Evolutionary conservation across 2,888 invertebrate species (phyloP).

Genomic region (Julus scandinavius): DNA sequence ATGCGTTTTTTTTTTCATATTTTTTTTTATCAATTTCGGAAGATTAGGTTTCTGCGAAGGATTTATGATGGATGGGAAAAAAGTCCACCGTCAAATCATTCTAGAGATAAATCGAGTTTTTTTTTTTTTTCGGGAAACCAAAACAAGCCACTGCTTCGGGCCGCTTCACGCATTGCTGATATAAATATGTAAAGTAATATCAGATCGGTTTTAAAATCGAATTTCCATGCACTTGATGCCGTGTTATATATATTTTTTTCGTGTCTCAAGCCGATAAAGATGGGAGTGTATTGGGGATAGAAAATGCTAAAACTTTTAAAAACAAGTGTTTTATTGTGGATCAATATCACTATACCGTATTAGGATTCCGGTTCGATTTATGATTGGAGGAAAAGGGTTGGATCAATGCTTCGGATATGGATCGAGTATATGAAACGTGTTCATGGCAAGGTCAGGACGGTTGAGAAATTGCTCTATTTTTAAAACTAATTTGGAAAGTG

Average conservation of each 20-base stretch:
- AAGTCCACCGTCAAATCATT: constrained; percentile 35
- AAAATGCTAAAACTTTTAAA: constrained; percentile 5
- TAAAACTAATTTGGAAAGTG: background rate
- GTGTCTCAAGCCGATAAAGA: background rate
- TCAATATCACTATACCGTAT: constrained; percentile 10
- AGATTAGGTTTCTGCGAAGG: constrained; percentile 29
- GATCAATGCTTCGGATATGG: background rate
- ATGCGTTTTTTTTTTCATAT: no score
- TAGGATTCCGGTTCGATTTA: constrained; percentile 1
- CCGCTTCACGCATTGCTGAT: constrained; percentile 18
- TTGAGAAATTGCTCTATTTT: constrained; percentile 14
- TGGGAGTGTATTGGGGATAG: background rate
- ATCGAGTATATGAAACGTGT: background rate
- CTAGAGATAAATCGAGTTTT: constrained; percentile 28
- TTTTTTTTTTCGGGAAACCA: background rate
- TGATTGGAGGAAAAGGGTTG: constrained; percentile 33
- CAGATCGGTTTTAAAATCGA: constrained; percentile 48
- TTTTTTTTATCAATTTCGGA: constrained; percentile 29
- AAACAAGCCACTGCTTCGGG: constrained; percentile 30
- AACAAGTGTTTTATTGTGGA: constrained; percentile 30
- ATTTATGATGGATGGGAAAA: constrained; percentile 29
- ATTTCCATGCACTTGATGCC: constrained; percentile 10
- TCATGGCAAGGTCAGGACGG: background rate
- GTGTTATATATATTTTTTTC: constrained; percentile 30
- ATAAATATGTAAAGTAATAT: constrained; percentile 46